Evolutionary conservation across 35 echinoderm and acorn worm species (phyloP), one percentile per base, ranked within the genome.

Genomic region (Ophiothrix spiculata): DNA sequence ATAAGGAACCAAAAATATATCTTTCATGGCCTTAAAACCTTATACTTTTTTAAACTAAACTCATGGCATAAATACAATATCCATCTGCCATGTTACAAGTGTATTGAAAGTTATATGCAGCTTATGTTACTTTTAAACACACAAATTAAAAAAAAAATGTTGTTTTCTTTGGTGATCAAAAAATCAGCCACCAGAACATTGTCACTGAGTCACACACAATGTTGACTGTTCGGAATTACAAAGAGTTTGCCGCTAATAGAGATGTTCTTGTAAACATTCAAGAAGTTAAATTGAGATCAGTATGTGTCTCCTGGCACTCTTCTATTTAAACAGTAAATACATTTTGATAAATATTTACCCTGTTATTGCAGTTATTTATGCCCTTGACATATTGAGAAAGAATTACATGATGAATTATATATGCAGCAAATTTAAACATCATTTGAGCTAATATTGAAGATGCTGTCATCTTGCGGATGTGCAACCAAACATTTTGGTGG

Each of bases 231-330:
- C 23, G 60, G 60, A 25, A 2, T 25, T 69, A 69, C 6, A 2
- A 2, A n/a, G 60, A 69, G 17, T 2, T 4, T 6, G 60, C 23
- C 29, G 60, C 29, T 69, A 69, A 69, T 69, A n/a, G 60, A 69
- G 60, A 69, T 69, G 23, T 69, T 69, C 60, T 69, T 28, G 29
- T 69, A 69, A 69, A 69, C 60, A 69, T 2, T 69, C 60, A 69
- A 28, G 60, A 69, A 69, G 60, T 69, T 28, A 69, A 69, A 15
- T 69, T 69, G 17, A n/a, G 60, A 25, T 69, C 17, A 19, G 19
- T 6, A 15, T 69, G 6, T 25, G 60, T 69, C 60, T 69, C 60
- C 25, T 69, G 60, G 23, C 60, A 69, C 4, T 69, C 60, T 69
- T 69, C n/a, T n/a, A 28, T 69, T 28, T 69, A 69, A 69, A 69